Evolutionary conservation across 2,888 invertebrate species (phyloP).

Genomic region (Thysanoteuthis rhombus): DNA sequence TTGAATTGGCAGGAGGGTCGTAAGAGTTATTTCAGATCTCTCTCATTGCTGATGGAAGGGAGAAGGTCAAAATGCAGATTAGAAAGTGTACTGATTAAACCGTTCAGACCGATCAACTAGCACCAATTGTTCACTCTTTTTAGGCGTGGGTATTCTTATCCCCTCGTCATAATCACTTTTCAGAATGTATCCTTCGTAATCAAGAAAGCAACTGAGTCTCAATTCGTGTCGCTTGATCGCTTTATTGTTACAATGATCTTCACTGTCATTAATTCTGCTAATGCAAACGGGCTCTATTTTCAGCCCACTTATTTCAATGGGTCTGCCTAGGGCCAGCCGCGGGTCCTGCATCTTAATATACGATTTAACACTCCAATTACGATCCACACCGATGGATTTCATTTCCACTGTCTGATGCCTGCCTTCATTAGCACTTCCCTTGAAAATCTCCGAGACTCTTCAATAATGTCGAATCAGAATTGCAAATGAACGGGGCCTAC

Average conservation of each 20-base stretch:
- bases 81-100: not conserved
- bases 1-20: too few relatives aligned
- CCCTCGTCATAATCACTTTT: not conserved
- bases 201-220: too few relatives aligned
- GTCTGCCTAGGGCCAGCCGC: not conserved
- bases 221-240: not conserved
- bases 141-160: not conserved
- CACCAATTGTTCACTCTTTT: not conserved
- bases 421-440: not conserved
- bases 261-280: not conserved
- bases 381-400: not conserved
- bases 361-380: conserved; percentile 12
- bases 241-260: not conserved
- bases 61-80: not conserved
- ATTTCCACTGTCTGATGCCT: not conserved
- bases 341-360: not conserved
- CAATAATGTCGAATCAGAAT: not conserved
- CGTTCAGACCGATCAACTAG: not conserved
- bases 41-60: too few relatives aligned
- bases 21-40: too few relatives aligned
- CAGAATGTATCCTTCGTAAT: not conserved
- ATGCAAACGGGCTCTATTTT: not conserved
- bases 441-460: not conserved
- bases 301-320: not conserved
- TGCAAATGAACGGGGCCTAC: not conserved